Percentiles rank a stretch among this genome's conserved stretches.
Conservation (phyloP, 2,797 vertebrate genomes). For the Nothura maculosa region DNA sequence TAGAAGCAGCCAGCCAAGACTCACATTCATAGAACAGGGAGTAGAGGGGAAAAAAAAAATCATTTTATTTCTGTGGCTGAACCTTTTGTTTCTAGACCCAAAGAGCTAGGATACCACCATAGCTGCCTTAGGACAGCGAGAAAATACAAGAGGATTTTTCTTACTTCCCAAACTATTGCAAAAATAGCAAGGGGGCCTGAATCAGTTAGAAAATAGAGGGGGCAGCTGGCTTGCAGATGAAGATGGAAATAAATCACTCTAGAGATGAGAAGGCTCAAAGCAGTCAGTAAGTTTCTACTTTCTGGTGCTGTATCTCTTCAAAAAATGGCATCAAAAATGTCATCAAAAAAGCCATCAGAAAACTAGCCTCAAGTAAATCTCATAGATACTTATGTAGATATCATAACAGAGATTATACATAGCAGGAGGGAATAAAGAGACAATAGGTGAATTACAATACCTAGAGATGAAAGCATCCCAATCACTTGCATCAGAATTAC, state of each 20-base stretch:
- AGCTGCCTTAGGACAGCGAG: background rate
- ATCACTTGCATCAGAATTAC: conserved; percentile 13
- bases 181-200: background rate
- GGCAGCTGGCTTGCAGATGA: conserved; percentile 44
- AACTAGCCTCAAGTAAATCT: background rate
- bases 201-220: background rate
- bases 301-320: background rate
- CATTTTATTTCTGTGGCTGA: background rate
- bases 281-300: conserved; percentile 35
- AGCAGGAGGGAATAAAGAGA: background rate
- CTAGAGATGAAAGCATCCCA: conserved; percentile 4
- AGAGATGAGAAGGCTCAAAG: background rate
- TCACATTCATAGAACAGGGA: background rate
- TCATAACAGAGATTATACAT: no score
- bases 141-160: background rate
- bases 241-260: conserved; percentile 27
- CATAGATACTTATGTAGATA: background rate
- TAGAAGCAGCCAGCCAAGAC: conserved; percentile 21
- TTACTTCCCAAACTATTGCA: background rate
- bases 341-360: conserved; percentile 7
- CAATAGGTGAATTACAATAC: background rate
- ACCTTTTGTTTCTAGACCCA: background rate
- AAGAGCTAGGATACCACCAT: background rate
- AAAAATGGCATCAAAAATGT: no score
- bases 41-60: background rate